A percentile compares a stretch with the other conserved stretches of the same genome.
These are phyloP conservation scores for Bergia sp. DNA, from an alignment of 92 coral and sea anemone species.

Conservation along the genomic window DNA sequence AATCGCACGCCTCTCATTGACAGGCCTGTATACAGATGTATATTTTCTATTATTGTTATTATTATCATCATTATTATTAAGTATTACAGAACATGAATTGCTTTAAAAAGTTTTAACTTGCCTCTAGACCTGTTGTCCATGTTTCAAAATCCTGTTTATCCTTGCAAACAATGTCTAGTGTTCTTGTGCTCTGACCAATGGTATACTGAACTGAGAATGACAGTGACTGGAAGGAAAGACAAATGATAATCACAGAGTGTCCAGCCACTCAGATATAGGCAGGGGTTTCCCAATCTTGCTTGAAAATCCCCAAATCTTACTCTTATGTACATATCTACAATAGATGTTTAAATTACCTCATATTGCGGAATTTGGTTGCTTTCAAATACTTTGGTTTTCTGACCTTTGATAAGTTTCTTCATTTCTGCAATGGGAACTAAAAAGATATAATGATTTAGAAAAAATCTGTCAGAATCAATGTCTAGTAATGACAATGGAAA, in stretches of 20 bases:
- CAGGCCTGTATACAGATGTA: too few relatives aligned
- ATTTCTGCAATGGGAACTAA: slow-evolving; percentile 78
- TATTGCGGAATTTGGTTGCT: slow-evolving; percentile 78
- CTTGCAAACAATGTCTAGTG: slow-evolving; percentile 81
- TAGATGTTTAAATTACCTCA: slow-evolving; percentile 59
- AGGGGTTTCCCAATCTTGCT: too few relatives aligned
- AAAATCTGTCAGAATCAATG: too few relatives aligned
- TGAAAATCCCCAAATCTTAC: too few relatives aligned
- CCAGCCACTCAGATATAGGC: too few relatives aligned
- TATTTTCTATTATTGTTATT: not conserved
- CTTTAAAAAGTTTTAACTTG: not conserved
- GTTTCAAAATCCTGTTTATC: slow-evolving; percentile 82
- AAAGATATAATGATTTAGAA: not conserved
- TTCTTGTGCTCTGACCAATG: slow-evolving; percentile 63
- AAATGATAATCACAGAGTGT: too few relatives aligned
- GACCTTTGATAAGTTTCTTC: slow-evolving; percentile 81
- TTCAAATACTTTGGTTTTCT: slow-evolving; percentile 82
- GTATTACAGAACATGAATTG: too few relatives aligned
- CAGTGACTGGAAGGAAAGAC: slow-evolving; percentile 62
- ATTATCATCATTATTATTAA: not conserved
- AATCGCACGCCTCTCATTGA: too few relatives aligned
- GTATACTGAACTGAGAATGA: slow-evolving; percentile 89
- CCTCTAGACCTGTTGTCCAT: slow-evolving; percentile 93
- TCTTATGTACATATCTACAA: too few relatives aligned
- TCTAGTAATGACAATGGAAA: too few relatives aligned